Conservation (phyloP, 2,888 invertebrate species). For the Spilarctia lutea region DNA sequence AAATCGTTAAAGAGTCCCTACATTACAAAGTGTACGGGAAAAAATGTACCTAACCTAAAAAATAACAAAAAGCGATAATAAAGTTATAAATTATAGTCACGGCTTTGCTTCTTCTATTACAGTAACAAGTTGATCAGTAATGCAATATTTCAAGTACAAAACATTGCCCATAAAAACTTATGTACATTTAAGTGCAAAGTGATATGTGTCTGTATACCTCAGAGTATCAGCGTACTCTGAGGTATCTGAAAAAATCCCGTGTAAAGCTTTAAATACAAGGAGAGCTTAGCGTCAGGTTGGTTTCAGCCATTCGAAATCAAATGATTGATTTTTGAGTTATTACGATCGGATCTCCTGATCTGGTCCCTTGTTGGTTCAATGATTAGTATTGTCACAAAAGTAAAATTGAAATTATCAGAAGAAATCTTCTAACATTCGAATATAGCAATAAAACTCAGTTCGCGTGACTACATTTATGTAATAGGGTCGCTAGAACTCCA, state of each 20-base stretch:
- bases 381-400: neutral
- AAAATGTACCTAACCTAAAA: neutral
- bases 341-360: too few species aligned
- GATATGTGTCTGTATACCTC: too few species aligned
- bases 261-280: too few species aligned
- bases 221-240: too few species aligned
- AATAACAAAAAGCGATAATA: neutral
- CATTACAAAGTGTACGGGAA: neutral
- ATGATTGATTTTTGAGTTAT: too few species aligned
- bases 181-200: too few species aligned
- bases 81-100: neutral
- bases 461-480: neutral
- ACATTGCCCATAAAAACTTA: neutral
- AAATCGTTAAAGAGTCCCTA: neutral
- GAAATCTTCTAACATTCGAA: neutral
- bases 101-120: neutral
- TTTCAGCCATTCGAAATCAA: too few species aligned
- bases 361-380: neutral
- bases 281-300: too few species aligned
- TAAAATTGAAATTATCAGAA: neutral
- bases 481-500: neutral
- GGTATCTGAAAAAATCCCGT: too few species aligned
- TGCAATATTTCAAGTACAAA: neutral
- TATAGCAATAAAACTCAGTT: neutral
- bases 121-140: neutral